Conservation (phyloP, 2,888 invertebrate genomes). For the Neoaliturus tenellus region DNA sequence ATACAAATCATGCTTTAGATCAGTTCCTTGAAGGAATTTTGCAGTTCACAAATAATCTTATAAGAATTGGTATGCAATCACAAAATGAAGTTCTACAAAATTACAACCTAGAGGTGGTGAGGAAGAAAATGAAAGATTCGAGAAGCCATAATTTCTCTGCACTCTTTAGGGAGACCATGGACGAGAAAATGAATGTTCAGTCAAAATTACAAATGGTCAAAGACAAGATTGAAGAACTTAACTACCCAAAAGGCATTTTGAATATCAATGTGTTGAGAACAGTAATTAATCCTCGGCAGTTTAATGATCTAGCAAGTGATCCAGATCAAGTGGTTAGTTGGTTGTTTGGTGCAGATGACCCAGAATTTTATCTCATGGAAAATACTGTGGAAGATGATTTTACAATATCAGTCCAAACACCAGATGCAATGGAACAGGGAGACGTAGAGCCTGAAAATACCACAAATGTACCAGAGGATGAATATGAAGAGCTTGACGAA, state of each 20-base stretch:
- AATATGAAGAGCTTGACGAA: constrained; percentile 5
- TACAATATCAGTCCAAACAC: neutral
- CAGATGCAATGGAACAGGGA: neutral
- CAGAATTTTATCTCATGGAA: neutral
- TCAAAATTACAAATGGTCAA: neutral
- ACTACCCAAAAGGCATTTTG: neutral
- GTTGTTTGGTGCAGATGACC: constrained; percentile 4
- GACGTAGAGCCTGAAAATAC: neutral
- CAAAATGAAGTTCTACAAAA: constrained; percentile 39
- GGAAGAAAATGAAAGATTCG: neutral
- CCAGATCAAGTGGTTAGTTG: neutral
- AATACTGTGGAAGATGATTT: neutral
- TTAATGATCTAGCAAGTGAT: neutral
- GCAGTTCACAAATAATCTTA: constrained; percentile 76
- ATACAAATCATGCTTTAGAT: constrained; percentile 92
- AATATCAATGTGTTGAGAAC: neutral
- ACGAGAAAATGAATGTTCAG: neutral
- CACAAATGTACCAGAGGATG: constrained; percentile 7
- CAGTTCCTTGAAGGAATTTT: constrained; percentile 87
- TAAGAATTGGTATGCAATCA: constrained; percentile 77
- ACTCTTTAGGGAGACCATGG: neutral
- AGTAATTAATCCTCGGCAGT: neutral
- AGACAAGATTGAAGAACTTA: constrained; percentile 9
- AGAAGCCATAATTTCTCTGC: constrained; percentile 1
- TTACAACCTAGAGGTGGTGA: constrained; percentile 17